Conservation (phyloP, 2,888 invertebrate genomes). For the Cosmia trapezina region DNA sequence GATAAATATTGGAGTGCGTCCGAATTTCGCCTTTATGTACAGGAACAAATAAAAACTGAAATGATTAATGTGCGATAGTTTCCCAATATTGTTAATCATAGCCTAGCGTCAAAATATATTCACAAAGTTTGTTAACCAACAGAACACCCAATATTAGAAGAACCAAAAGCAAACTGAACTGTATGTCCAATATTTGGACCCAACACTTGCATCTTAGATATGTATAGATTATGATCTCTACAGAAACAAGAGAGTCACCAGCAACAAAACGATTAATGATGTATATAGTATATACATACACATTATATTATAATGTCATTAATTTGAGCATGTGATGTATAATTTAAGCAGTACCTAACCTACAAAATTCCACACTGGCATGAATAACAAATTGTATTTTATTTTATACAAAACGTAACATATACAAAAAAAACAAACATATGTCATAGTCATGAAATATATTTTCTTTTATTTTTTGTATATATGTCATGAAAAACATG, state of each 20-base stretch:
- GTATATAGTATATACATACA: too few relatives aligned
- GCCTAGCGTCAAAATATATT: neutral
- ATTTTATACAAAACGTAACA: neutral
- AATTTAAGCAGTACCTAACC: neutral
- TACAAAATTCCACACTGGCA: neutral
- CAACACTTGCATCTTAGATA: neutral
- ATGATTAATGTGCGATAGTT: neutral
- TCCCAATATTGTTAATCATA: constrained; percentile 1
- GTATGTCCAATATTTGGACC: neutral
- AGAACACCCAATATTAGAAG: neutral
- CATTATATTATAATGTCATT: neutral
- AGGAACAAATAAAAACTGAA: neutral
- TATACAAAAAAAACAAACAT: neutral
- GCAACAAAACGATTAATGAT: neutral
- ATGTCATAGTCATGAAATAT: too few relatives aligned
- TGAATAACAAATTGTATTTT: constrained; percentile 2
- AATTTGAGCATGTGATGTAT: neutral
- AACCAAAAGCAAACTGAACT: neutral
- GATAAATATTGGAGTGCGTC: neutral
- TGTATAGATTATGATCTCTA: neutral
- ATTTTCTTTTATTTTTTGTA: too few relatives aligned
- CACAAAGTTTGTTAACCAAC: neutral
- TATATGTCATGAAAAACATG: neutral
- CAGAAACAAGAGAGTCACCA: neutral
- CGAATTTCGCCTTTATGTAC: constrained; percentile 4